Evolutionary conservation across 2,113 vertebrate genomes (phyloP), one percentile per base, ranked within the genome.

Genomic region (Pica pica): DNA sequence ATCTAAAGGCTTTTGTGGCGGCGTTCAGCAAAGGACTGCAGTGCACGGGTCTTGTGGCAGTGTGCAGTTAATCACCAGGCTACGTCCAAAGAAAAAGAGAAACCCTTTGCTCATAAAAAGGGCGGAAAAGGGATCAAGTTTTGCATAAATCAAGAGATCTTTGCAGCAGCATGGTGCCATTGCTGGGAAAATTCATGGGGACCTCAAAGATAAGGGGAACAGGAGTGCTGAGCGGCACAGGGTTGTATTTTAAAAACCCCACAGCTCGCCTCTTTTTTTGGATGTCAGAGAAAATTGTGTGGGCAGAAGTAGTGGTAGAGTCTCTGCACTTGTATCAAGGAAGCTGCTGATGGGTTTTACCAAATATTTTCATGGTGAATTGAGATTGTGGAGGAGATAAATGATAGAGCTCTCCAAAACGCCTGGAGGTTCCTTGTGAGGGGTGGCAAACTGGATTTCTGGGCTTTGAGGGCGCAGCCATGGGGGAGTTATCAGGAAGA

Each of bases 31-130:
- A 20, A 67, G 65, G 9, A 5, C 28, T 13, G 77, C 63, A 23
- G 14, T 0, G 2, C 52, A 5, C 0, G 0, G 61, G 46, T n/a
- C 70, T 50, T 8, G 21, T 78, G 63, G 23, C 77, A 61, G 57
- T 3, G 1, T 44, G 63, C 46, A 39, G 26, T 93, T 76, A 41
- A 78, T 90, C 39, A 7, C 17, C 55, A 64, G 35, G 57, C 41
- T 33, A 2, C 44, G 9, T 39, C 76, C 35, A 28, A n/a, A 77
- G 70, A 46, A 49, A 49, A 17, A 35, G 31, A 27, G 13, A 33
- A 81, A 67, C 21, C 30, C 33, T 89, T 77, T 68, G 27, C 89
- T 83, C 33, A 2, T 73, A 19, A 53, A 91, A 73, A 13, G 33
- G 13, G 59, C 6, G 7, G 16, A 16, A 79, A 90, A 83, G 37